These are phyloP conservation scores for Protobothrops mucrosquamatus DNA, from an alignment of 2,113 vertebrate genomes.

Conservation along the genomic window DNA sequence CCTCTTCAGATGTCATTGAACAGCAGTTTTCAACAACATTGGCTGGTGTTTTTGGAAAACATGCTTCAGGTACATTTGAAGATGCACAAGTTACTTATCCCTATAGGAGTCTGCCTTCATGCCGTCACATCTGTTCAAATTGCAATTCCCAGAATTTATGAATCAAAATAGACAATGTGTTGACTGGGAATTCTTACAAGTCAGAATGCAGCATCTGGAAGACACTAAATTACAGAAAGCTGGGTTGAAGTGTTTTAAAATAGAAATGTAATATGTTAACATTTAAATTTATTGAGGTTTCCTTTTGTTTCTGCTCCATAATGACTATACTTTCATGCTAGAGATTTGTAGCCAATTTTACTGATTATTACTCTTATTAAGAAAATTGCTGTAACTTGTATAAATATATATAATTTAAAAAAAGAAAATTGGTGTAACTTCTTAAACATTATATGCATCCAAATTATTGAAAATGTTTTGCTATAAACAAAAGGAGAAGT, in stretches of 20 bases:
- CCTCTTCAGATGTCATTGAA: not conserved
- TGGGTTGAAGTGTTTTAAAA: not conserved
- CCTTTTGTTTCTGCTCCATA: not conserved
- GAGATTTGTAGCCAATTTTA: constrained; percentile 27
- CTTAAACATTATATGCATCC: constrained; percentile 45
- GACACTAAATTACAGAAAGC: not conserved
- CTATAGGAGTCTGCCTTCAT: not conserved
- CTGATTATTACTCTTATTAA: constrained; percentile 12
- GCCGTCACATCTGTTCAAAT: not conserved
- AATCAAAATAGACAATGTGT: not conserved
- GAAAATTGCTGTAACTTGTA: constrained; percentile 41
- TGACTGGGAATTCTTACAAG: not conserved
- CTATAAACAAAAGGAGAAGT: constrained; percentile 51
- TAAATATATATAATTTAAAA: constrained; percentile 31
- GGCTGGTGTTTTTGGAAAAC: not conserved
- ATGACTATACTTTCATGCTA: not conserved
- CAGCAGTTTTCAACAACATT: not conserved
- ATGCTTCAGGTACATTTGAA: not conserved
- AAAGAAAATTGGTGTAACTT: constrained; percentile 45
- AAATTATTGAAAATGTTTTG: constrained; percentile 52
- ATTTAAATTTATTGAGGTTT: constrained; percentile 17
- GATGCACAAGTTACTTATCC: not conserved
- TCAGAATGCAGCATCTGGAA: not conserved
- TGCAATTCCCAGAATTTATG: not conserved
- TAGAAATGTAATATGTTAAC: constrained; percentile 1